Evolutionary conservation across 2,888 invertebrate species (phyloP).

Genomic region (Penaeus monodon): DNA sequence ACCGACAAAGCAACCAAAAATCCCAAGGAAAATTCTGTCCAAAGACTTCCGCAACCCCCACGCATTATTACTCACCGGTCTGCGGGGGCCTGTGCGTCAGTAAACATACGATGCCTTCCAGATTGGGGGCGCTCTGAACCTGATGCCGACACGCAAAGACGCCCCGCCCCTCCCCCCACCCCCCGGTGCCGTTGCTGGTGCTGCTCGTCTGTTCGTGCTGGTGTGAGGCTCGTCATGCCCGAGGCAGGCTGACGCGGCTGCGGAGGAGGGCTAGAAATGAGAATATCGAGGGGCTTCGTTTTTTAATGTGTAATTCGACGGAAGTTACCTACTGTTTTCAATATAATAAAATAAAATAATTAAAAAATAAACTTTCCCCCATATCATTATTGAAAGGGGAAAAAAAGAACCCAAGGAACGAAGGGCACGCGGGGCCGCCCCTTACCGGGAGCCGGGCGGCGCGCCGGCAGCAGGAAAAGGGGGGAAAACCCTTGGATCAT

Average conservation of each 20-base stretch:
- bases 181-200: neutral
- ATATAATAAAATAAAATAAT: neutral
- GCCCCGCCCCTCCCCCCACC: slow-evolving; percentile 25
- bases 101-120: slow-evolving; percentile 96
- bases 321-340: too few species aligned
- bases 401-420: neutral
- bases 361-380: neutral
- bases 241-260: slow-evolving; percentile 50
- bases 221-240: slow-evolving; percentile 30
- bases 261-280: neutral
- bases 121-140: slow-evolving; percentile 92
- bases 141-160: slow-evolving; percentile 80
- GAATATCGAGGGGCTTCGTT: too few species aligned
- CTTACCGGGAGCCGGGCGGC: slow-evolving; percentile 58
- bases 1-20: too few species aligned
- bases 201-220: slow-evolving; percentile 15
- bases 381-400: neutral
- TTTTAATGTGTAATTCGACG: too few species aligned
- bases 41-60: slow-evolving; percentile 28
- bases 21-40: too few species aligned
- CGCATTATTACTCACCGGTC: slow-evolving; percentile 65
- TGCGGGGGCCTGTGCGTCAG: slow-evolving; percentile 82
- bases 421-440: too few species aligned
- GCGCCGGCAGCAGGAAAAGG: slow-evolving; percentile 53
- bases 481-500: slow-evolving; percentile 61